Percentiles rank a stretch among this genome's conserved stretches.
These are phyloP conservation scores for Drosophila lutescens DNA, from an alignment of 2,888 invertebrate species.

Conservation along the genomic window DNA sequence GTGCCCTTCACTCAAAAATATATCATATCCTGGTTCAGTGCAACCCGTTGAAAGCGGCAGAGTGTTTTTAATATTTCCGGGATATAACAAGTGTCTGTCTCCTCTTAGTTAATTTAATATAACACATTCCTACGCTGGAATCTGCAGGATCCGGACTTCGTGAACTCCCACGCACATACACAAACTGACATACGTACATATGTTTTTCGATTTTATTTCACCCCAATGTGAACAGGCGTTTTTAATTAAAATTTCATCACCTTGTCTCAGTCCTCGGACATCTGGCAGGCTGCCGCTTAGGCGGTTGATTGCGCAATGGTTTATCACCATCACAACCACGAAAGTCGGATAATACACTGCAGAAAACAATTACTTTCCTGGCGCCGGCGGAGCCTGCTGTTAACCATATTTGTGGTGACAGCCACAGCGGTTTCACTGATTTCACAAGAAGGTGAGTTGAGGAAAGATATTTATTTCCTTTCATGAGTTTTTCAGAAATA, in stretches of 20 bases:
- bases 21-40: constrained; percentile 24
- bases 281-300: constrained; percentile 44
- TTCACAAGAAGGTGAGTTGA: constrained; percentile 49
- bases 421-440: constrained; percentile 24
- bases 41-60: constrained; percentile 5
- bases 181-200: background rate
- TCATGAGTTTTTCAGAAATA: no score
- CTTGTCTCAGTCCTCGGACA: constrained; percentile 43
- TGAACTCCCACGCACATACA: constrained; percentile 3
- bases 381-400: constrained; percentile 15
- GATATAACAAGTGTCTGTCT: background rate
- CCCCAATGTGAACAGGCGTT: constrained; percentile 23
- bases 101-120: constrained; percentile 1
- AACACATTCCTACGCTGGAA: constrained; percentile 14
- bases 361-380: constrained; percentile 20
- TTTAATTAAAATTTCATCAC: constrained; percentile 56
- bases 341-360: constrained; percentile 33
- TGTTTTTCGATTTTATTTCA: constrained; percentile 26
- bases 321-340: constrained; percentile 39
- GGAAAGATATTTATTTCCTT: background rate
- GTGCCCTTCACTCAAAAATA: constrained; percentile 33
- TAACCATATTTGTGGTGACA: constrained; percentile 23
- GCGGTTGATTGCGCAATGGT: constrained; percentile 62
- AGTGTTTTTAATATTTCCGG: constrained; percentile 11
- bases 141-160: constrained; percentile 11